A percentile compares a stretch with the other conserved stretches of the same genome.
Evolutionary conservation across 1,140 invertebrate species (phyloP).

Genomic region (Drosophila burlai): DNA sequence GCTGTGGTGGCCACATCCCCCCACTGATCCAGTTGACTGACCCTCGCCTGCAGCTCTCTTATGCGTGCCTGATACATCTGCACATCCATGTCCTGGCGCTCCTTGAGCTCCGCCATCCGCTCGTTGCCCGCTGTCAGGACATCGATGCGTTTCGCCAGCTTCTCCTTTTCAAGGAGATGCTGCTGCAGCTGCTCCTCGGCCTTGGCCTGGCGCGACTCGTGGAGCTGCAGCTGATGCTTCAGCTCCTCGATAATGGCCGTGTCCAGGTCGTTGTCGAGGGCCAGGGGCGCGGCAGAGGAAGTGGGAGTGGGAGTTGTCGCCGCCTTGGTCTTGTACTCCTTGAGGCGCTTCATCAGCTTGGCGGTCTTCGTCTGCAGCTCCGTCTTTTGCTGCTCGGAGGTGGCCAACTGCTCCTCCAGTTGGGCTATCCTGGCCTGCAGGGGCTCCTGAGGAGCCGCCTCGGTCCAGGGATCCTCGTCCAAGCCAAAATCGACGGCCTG

Average conservation of each 20-base stretch:
- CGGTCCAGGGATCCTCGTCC: slow-evolving; percentile 84
- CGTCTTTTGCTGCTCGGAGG: slow-evolving; percentile 87
- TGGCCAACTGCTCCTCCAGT: slow-evolving; percentile 86
- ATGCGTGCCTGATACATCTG: slow-evolving; percentile 90
- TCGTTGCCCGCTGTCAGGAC: slow-evolving; percentile 92
- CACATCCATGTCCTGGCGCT: slow-evolving; percentile 90
- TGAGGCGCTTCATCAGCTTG: slow-evolving; percentile 91
- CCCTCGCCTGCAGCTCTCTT: slow-evolving; percentile 88
- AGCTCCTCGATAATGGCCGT: slow-evolving; percentile 91
- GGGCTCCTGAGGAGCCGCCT: slow-evolving; percentile 37
- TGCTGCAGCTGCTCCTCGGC: slow-evolving; percentile 87
- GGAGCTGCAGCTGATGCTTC: slow-evolving; percentile 87
- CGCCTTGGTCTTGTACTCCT: slow-evolving; percentile 89
- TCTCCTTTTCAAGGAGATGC: slow-evolving; percentile 88
- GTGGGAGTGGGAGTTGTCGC: not conserved
- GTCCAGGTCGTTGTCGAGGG: slow-evolving; percentile 87
- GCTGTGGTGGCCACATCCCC: slow-evolving; percentile 72
- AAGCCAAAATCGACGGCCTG: slow-evolving; percentile 86
- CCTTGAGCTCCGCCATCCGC: slow-evolving; percentile 91
- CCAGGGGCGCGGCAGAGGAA: not conserved
- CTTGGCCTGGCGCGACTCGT: slow-evolving; percentile 89
- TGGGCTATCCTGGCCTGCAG: slow-evolving; percentile 86
- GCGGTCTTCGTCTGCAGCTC: slow-evolving; percentile 88
- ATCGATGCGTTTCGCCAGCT: slow-evolving; percentile 90
- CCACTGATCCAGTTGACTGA: slow-evolving; percentile 88